Evolutionary conservation across 2,888 invertebrate species (phyloP).

Genomic region (Oscheius sp.): DNA sequence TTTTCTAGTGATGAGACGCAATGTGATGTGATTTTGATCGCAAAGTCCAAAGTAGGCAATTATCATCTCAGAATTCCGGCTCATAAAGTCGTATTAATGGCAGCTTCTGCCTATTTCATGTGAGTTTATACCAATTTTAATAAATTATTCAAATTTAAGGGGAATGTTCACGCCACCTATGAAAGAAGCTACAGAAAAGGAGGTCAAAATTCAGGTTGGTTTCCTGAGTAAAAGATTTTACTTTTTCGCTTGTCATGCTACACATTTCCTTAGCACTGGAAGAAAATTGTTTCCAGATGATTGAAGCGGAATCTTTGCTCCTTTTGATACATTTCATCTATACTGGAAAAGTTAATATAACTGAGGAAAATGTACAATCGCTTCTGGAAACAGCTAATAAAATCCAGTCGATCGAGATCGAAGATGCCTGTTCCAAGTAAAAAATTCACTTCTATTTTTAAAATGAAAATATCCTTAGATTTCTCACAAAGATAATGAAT

Average conservation of each 20-base stretch:
- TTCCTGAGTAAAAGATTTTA: not conserved
- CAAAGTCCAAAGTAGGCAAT: not conserved
- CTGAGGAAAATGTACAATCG: slow-evolving; percentile 39
- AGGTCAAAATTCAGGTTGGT: slow-evolving; percentile 14
- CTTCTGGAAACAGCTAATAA: slow-evolving; percentile 36
- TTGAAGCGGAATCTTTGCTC: slow-evolving; percentile 37
- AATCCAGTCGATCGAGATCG: slow-evolving; percentile 32
- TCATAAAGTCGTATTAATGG: not conserved
- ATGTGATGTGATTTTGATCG: not conserved
- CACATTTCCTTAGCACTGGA: no score
- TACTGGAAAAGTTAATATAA: slow-evolving; percentile 37
- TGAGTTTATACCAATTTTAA: not conserved
- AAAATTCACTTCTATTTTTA: slow-evolving; percentile 70
- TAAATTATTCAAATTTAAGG: slow-evolving; percentile 5
- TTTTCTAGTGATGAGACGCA: not conserved
- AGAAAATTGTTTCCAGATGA: slow-evolving; percentile 20
- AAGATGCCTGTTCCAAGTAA: slow-evolving; percentile 35
- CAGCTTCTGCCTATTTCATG: not conserved
- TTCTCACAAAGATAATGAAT: slow-evolving; percentile 95
- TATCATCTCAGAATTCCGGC: not conserved
- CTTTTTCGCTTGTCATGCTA: no score
- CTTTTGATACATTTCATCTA: slow-evolving; percentile 44
- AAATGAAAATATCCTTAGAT: slow-evolving; percentile 99
- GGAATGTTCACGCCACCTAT: slow-evolving; percentile 41
- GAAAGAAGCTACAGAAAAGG: slow-evolving; percentile 16